Evolutionary conservation across 1,140 invertebrate species (phyloP).

Genomic region (fruit fly (Drosophila melanogaster)): DNA sequence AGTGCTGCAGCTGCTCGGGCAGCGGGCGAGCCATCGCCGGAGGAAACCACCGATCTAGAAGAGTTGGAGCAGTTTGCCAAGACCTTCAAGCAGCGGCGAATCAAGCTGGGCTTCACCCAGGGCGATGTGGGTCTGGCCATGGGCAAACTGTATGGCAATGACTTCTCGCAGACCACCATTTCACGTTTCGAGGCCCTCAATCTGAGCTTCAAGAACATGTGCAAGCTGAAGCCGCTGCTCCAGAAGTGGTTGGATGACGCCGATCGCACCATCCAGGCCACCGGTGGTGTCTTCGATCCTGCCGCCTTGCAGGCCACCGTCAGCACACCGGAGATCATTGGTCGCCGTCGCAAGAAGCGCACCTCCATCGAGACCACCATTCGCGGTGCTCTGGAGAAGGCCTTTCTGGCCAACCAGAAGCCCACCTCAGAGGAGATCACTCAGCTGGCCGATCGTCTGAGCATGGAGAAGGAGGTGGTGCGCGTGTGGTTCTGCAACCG

Average conservation of each 20-base stretch:
- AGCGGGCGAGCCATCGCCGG: conserved; percentile 90
- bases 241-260: conserved; percentile 99
- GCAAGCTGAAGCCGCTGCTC: conserved; percentile 98
- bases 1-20: conserved; percentile 85
- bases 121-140: conserved; percentile 99
- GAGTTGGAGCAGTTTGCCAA: conserved; percentile 98
- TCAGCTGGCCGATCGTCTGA: conserved; percentile 94
- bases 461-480: conserved; percentile 99
- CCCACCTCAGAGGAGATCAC: conserved; percentile 98
- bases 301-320: conserved; percentile 91
- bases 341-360: conserved; percentile 97
- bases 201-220: conserved; percentile 99
- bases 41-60: conserved; percentile 97
- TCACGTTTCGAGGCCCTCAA: conserved; percentile 99
- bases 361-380: conserved; percentile 98
- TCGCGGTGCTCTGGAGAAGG: conserved; percentile 95
- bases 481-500: conserved; percentile 99
- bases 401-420: conserved; percentile 97
- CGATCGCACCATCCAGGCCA: conserved; percentile 94
- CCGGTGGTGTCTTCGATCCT: conserved; percentile 86
- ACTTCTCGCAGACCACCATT: conserved; percentile 99
- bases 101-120: conserved; percentile 98
- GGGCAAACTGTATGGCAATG: conserved; percentile 99
- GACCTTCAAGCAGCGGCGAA: conserved; percentile 97
- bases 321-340: conserved; percentile 93